Evolutionary conservation across 2,113 vertebrate species (phyloP), one percentile per base, ranked within the genome.

Genomic region (Amphiprion percula): DNA sequence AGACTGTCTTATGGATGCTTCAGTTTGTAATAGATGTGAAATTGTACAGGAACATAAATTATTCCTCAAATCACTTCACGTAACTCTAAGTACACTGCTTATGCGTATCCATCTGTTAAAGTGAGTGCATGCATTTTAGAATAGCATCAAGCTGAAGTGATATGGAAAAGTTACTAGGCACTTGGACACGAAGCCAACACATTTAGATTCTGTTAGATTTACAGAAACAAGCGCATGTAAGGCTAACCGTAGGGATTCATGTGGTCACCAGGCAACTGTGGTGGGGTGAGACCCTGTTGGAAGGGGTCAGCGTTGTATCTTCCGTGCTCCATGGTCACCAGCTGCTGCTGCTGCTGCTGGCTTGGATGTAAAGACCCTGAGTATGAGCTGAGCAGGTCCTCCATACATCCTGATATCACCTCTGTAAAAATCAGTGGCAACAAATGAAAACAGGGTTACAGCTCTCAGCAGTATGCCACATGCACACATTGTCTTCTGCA

Each of bases 241-340:
- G 58, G 87, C 96, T 96, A 95, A 98, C 97, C 96, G 89, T 97
- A 97, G 82, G 97, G 97, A 91, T 97, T 97, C 97, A 98, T 98
- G 95, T 98, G 97, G 94, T 98, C 97, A 86, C 97, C 97, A 80
- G 97, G 97, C 97, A 98, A 98, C 94, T 97, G 97, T 71, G 97
- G 97, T 1, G 97, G 97, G 59, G 97, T 98, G 66, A 98, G 96
- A 85, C 97, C 96, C 90, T 98, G 97, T 90, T 97, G 96, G 93
- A 98, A 97, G 0, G 96, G 95, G 86, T 98, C 97, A 23, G 95
- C 94, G 92, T 95, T 96, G 65, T 97, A 98, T 75, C 94, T 91
- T 63, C 92, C 96, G 82, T 96, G 95, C 70, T 98, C 95, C 95
- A 97, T 96, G 89, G 95, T 91, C 77, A 97, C 94, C 80, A 97